Evolutionary conservation across 2,888 invertebrate species (phyloP).

Genomic region (Latheticus oryzae): DNA sequence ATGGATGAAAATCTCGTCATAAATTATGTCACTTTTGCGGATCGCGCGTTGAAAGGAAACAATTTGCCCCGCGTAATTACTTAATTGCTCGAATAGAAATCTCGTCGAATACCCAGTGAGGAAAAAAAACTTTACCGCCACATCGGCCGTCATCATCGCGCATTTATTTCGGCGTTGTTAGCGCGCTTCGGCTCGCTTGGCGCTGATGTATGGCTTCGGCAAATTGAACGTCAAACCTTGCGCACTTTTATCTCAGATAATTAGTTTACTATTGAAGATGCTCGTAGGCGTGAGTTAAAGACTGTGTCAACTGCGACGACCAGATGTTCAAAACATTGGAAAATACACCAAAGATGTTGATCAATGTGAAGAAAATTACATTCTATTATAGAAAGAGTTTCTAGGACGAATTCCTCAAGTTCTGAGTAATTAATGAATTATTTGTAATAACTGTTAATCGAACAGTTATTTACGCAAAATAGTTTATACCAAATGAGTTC

Average conservation of each 20-base stretch:
- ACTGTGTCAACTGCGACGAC: constrained; percentile 45
- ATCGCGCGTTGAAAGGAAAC: constrained; percentile 15
- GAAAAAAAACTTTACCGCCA: constrained; percentile 18
- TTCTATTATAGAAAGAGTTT: too few relatives aligned
- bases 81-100: constrained; percentile 35
- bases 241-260: constrained; percentile 51
- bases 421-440: too few relatives aligned
- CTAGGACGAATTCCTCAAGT: too few relatives aligned
- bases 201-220: constrained; percentile 53
- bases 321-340: constrained; percentile 17
- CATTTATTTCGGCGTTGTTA: constrained; percentile 40
- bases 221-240: constrained; percentile 54
- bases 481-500: too few relatives aligned
- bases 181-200: constrained; percentile 37
- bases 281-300: constrained; percentile 50
- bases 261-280: constrained; percentile 52
- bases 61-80: constrained; percentile 30
- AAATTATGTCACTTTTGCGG: constrained; percentile 18
- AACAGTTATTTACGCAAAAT: too few relatives aligned
- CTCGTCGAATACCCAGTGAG: constrained; percentile 21
- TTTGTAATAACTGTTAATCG: too few relatives aligned
- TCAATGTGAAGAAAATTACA: constrained; percentile 1
- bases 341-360: constrained; percentile 1
- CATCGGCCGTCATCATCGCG: constrained; percentile 25
- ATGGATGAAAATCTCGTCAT: constrained; percentile 5